Base-by-base conservation (phyloP, 2,888 invertebrate genomes). In the Lordiphosa andalusiaca region DNA sequence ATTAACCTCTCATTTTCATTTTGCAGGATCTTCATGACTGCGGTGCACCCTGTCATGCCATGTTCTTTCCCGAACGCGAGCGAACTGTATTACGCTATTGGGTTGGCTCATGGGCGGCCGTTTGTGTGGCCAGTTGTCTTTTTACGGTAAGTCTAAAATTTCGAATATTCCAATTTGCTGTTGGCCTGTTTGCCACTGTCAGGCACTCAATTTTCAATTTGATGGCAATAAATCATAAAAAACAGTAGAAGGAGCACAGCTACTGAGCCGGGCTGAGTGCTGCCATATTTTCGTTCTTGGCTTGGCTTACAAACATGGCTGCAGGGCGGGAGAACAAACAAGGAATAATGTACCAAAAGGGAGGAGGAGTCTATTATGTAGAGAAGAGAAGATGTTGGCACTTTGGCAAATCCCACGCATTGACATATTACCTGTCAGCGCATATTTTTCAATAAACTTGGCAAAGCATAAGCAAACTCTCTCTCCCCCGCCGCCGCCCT, bases 51-150 rank as follows among this genome's bases (percentile, higher is more conserved):
- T 98, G 98, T 88, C 93, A 95, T 87, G 94, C 95, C 80, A 95
- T 97, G 95, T 97, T 98, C 90, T 98, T 98, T 88, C 93, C 92
- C 52, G 93, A 94, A 75, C 92, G 93, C 69, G 95, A 98, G 86
- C 92, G 95, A 58, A 92, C 93, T 47, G 96, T 97, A 87, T 93
- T 98, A 0, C 92, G 95, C 73, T 91, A 95, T 51, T 98, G 98
- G 98, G 95, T 99, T 69, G 96, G 97, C 50, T 93, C 95, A 48
- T 98, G 98, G 96, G 96, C 98, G 4, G 93, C 95, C 42, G 90
- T 98, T 42, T 98, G 98, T 88, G 93, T 96, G 37, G 91, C 93
- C 3, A 97, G 98, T 73, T 98, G 98, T 73, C 91, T 98, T 56
- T 98, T 99, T 90, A 96, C 96, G 61, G 93, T 90, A 80, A 76